These are phyloP conservation scores for Sylvilagus floridanus DNA, from an alignment of 2,797 vertebrate genomes.

Conservation along the genomic window DNA sequence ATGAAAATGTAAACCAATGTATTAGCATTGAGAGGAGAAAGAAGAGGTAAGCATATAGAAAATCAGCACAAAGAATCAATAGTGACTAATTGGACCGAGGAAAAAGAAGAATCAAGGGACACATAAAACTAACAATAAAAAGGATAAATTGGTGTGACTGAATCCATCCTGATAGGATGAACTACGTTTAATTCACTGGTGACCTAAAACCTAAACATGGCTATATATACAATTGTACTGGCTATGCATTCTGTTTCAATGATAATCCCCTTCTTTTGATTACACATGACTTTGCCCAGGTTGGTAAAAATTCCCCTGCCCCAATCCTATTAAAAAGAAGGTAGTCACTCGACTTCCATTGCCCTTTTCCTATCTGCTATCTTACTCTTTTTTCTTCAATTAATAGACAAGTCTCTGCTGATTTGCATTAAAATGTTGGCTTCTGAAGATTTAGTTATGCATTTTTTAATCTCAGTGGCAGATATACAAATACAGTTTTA, in stretches of 20 bases:
- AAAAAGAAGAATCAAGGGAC: neutral
- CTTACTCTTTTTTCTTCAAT: neutral
- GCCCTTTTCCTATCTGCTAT: neutral
- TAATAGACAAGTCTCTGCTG: neutral
- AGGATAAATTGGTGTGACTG: neutral
- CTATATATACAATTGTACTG: neutral
- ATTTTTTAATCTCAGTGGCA: neutral
- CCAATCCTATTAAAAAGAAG: neutral
- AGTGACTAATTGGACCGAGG: neutral
- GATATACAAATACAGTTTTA: neutral
- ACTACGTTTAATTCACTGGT: conserved; percentile 16
- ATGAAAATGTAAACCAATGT: neutral
- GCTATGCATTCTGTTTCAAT: neutral
- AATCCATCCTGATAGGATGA: neutral
- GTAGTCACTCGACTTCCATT: neutral
- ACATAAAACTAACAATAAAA: conserved; percentile 15
- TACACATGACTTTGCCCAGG: neutral
- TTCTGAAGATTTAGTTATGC: neutral
- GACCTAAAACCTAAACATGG: neutral
- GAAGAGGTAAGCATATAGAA: neutral
- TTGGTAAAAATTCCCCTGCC: neutral
- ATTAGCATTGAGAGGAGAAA: neutral
- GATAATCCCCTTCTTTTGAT: neutral
- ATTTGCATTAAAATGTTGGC: neutral
- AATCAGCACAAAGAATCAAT: neutral